phyloP scores from a whole-genome alignment of 30 jellyfish, hydroid and myxozoan genomes.

The Haliclystus octoradiatus region DNA sequence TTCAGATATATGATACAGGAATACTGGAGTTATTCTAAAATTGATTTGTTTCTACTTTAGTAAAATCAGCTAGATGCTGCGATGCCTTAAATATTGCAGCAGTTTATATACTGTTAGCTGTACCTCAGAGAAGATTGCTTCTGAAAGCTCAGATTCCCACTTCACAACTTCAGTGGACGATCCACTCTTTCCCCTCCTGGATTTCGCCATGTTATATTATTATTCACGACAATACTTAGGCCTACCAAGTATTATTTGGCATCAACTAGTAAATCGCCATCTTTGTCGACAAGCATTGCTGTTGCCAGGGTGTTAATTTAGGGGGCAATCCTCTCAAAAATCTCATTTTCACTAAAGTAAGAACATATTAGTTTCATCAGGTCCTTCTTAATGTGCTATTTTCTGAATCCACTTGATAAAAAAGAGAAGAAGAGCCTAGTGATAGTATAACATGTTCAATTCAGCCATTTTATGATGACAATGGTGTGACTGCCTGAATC shows the following conservation, averaged over 20 bases:
- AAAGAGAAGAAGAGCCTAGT: too few species aligned
- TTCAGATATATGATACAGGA: neutral
- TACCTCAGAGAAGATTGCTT: constrained; percentile 58
- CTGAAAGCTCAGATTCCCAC: constrained; percentile 85
- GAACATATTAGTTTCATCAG: too few species aligned
- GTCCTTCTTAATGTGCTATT: too few species aligned
- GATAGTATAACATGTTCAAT: too few species aligned
- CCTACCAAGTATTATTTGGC: too few species aligned
- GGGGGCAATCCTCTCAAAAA: neutral
- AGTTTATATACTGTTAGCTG: too few species aligned
- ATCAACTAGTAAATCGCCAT: neutral
- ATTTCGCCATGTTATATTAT: constrained; percentile 45
- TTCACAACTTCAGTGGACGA: constrained; percentile 58
- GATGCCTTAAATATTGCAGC: neutral
- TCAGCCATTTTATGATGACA: too few species aligned
- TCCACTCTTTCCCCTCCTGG: constrained; percentile 81
- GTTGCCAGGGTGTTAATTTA: neutral
- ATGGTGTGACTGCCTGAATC: too few species aligned
- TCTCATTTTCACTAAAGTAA: too few species aligned
- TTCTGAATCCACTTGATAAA: too few species aligned
- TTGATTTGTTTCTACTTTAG: too few species aligned
- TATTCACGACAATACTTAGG: too few species aligned
- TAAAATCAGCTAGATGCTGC: neutral
- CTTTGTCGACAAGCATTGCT: neutral
- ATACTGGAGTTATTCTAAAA: neutral